phyloP scores from a whole-genome alignment of 37 sponge, comb jelly and placozoan species.

The Crambe crambe region DNA sequence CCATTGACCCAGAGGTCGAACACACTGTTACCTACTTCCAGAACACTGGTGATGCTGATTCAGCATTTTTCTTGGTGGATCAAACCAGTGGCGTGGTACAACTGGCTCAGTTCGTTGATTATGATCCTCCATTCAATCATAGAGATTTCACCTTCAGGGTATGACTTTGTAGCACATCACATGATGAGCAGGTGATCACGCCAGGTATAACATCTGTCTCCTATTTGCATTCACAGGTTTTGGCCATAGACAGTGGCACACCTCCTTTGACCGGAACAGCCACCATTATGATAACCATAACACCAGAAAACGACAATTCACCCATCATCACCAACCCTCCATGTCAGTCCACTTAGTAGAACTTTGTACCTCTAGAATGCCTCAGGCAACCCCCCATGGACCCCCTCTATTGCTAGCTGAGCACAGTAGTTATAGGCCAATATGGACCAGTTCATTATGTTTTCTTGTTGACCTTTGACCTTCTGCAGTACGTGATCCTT shows the following conservation, averaged over 20 bases:
- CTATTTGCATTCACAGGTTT: background rate
- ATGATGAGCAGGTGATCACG: background rate
- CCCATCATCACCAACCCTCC: conserved; percentile 50
- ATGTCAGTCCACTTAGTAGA: background rate
- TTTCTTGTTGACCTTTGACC: background rate
- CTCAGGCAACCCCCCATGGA: too few species aligned
- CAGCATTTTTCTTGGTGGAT: conserved; percentile 22
- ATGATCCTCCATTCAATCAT: conserved; percentile 13
- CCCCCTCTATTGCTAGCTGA: too few species aligned
- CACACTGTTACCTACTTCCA: background rate
- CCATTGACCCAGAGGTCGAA: conserved; percentile 20
- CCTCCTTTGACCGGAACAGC: conserved; percentile 16
- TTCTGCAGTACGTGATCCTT: background rate
- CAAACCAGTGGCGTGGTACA: conserved; percentile 26
- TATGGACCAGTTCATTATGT: background rate
- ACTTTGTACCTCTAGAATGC: too few species aligned
- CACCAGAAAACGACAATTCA: conserved; percentile 72
- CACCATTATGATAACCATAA: conserved; percentile 32
- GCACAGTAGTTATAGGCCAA: background rate
- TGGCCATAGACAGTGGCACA: conserved; percentile 12
- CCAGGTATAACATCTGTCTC: background rate
- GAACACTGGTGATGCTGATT: background rate
- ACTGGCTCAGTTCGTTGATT: conserved; percentile 21
- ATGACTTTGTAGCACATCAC: background rate
- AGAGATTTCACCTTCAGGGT: conserved; percentile 1